Evolutionary conservation across 2,797 vertebrate genomes (phyloP), one percentile per base, ranked within the genome.

Genomic region (Phyllotis vaccarum): DNA sequence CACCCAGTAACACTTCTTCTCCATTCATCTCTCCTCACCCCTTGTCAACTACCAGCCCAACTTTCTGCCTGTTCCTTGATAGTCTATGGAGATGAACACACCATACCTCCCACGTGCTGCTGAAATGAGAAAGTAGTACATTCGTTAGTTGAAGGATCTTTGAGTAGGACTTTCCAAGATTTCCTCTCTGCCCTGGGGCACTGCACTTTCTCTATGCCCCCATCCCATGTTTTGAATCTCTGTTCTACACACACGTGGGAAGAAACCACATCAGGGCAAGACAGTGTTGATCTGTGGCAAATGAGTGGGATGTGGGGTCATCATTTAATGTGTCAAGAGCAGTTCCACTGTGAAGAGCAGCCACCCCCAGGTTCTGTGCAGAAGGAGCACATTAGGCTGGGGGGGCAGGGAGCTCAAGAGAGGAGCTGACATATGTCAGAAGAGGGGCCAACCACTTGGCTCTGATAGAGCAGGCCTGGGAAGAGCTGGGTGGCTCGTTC

Each of bases 371-470:
- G 92, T 93, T 76, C 56, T 68, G 46, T 58, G 72, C 91, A 74
- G 72, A 17, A 49, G 95, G 95, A 93, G 82, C 0, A 0, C n/a
- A 37, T 96, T 78, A 91, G 76, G 54, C 75, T 22, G 89, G 85
- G 46, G 80, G 87, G 90, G 68, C 2, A 29, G 66, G 75, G 92
- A 93, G 90, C 79, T 90, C 54, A 64, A 37, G 64, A 60, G 81
- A 19, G 40, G 78, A 40, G 82, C 86, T 92, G 92, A 93, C 76
- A 87, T 29, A 2, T 29, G 94, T 92, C 90, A 91, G 91, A 80
- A 91, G 90, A 78, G 75, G 40, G 78, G 94, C 95, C 90, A 81
- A 90, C 88, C 90, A 76, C 93, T 86, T 96, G 97, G 95, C 96
- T 90, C 40, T 70, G 86, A 75, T 96, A 56, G 66, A 0, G 4